Evolutionary conservation across 2,113 vertebrate species (phyloP), one percentile per base, ranked within the genome.

Genomic region (Etia nguti): DNA sequence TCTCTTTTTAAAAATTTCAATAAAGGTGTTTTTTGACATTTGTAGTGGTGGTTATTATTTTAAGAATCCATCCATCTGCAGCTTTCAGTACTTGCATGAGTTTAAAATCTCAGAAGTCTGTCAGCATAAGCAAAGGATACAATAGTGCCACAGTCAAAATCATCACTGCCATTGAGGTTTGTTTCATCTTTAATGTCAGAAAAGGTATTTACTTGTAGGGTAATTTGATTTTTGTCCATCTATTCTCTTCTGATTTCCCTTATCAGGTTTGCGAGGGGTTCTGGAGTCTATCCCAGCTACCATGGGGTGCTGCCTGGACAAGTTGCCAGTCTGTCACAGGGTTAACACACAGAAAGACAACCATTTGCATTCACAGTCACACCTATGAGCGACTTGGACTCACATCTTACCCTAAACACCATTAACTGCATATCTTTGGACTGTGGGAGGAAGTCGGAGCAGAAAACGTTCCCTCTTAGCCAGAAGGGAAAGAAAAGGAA

Each of bases 1-100:
- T 82, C 80, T 84, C 15, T 82, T 82, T 84, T 24, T 62, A 4
- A 6, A 60, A 34, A 79, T 93, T 93, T 62, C 81, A 96, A 95
- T 96, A 96, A 96, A 96, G 18, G 7, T 70, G 89, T 95, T 91
- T 95, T 94, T 95, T 92, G 85, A 81, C 52, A 86, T 86, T 62
- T 46, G 8, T 38, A 29, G 24, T 46, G 24, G 3, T 55, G 10
- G 3, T 56, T 10, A n/a, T 68, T 31, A 62, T 62, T 62, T 36
- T 16, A 62, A 2, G 29, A 62, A 20, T 60, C 29, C 16, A 34
- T 20, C 16, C 59, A 34, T 60, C 29, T 62, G 59, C 59, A 62
- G 59, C 29, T 62, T 62, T 62, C 59, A 34, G 6, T 62, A 11
- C 59, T 62, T 20, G 34, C 9, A 20, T 34, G 59, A 62, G 20